Base-by-base conservation (phyloP, 2,113 vertebrate genomes). In the Polypterus bichir region DNA sequence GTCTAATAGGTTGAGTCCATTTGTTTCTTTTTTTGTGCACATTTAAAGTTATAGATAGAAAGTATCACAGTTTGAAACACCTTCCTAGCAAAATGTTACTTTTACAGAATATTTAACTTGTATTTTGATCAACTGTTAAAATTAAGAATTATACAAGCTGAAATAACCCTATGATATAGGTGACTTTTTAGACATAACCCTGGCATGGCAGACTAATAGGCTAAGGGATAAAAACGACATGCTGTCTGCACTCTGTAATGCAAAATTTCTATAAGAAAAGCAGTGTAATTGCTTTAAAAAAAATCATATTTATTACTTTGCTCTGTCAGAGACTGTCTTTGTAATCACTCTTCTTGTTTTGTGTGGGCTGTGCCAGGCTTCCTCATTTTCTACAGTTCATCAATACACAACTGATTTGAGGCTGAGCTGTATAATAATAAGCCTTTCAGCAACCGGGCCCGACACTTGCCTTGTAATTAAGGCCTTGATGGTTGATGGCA, bases 391-490 rank as follows among this genome's bases (percentile, higher is more conserved):
- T 62, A 71, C 73, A 66, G 79, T 70, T 83, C 82, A 83, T 88
- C 86, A 81, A 85, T 79, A 80, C 77, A 67, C 79, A 81, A 73
- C 84, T 87, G 86, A 85, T 86, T 86, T 82, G 79, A 84, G 77
- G 77, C 78, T 66, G 77, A 79, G 81, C 83, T 68, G 75, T 71
- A 73, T 81, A 77, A 86, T 87, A 83, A 89, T 82, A 83, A 82
- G 81, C 76, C 80, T 88, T 89, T 86, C 84, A 83, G 81, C 81
- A 78, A 75, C 82, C 77, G 71, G 81, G 76, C 83, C 84, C 80
- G 79, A 77, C 81, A 77, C 87, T 83, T 80, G 81, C 85, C 81
- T 77, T 73, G 79, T 89, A 87, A 89, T 90, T 90, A 91, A 85
- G 86, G 86, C 78, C 84, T 83, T 83, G 86, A 86, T 85, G 83